Evolutionary conservation across 2,113 vertebrate species (phyloP), one percentile per base, ranked within the genome.

Genomic region (Aphyosemion australe): DNA sequence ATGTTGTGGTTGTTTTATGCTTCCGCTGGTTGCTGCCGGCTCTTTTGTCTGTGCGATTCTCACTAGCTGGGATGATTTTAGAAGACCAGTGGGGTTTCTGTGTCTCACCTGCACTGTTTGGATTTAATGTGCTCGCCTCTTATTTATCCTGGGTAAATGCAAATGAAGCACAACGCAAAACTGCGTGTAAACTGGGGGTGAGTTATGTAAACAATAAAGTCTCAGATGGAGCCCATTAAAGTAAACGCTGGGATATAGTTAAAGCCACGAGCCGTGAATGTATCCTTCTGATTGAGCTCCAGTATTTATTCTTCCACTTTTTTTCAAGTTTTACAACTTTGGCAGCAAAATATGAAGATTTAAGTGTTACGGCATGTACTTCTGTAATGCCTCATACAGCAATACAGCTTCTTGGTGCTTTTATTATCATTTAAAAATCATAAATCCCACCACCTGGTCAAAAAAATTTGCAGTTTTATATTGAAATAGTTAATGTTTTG

Each of bases 31-130:
- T 48, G 18, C 39, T 41, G 34, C 49, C 39, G 39, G 52, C 39
- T 72, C 71, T 10, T 74, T 70, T 58, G 73, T 64, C 71, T 76
- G 4, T 74, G 60, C 75, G 53, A 77, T 85, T 79, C 75, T 64
- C 63, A 76, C 86, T 69, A 78, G 80, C 85, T 80, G 79, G 68
- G 79, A 57, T 62, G 78, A 84, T 79, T 86, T 88, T 43, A 80
- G 66, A 19, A 75, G 67, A 65, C 80, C 82, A 43, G 8, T 59
- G 84, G 85, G 86, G 77, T 18, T 76, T 76, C 54, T 53, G 39
- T 10, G 50, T 74, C 71, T 73, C 63, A 78, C 78, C 80, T 71
- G 62, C 58, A 19, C 71, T 61, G 50, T 80, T 78, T 75, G 55
- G 47, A 52, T 80, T 83, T 77, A 64, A 82, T 78, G 59, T 20